Evolutionary conservation across 2,113 vertebrate species (phyloP), one percentile per base, ranked within the genome.

Genomic region (Pterophyllum scalare): DNA sequence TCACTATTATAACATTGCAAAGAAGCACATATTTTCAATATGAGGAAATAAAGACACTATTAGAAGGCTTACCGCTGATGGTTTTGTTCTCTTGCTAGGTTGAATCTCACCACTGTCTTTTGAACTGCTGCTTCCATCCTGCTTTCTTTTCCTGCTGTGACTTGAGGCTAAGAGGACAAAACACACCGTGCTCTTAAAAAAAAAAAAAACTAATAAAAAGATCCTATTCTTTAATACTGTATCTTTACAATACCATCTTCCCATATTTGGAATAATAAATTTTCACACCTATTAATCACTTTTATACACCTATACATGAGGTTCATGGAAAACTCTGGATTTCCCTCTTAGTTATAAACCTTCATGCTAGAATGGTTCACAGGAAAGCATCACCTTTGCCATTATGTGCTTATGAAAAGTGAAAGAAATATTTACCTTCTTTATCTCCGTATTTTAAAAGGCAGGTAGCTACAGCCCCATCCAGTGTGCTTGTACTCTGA

Each of bases 381-480:
- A 17, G 49, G 13, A 46, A 46, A 33, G n/a, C 46, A 22, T 61
- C 1, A 28, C 20, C 59, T 20, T 35, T 4, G 3, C 20, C 31
- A 12, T 75, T 19, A 17, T 12, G 5, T 56, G 7, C 24, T 40
- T 12, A 31, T 38, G 11, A n/a, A 43, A 59, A 83, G 3, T 3
- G 0, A 17, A 64, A 57, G 10, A 61, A 59, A 20, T 11, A 60
- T 49, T 83, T 77, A 91, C 90, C 92, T 97, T 97, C 96, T 96
- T 95, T 90, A 3, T 98, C 94, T 43, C 67, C 94, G 85, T 93
- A 95, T 81, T 83, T 87, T 81, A 95, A 85, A 89, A 98, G 91
- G 77, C 95, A 97, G 77, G 92, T 91, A 90, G 96, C 95, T 75
- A 97, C 84, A 76, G 97, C 97, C 75, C 96, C 97, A 75, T 98